phyloP scores from a whole-genome alignment of 1,140 invertebrate genomes.

The Scaptomyza graminum region DNA sequence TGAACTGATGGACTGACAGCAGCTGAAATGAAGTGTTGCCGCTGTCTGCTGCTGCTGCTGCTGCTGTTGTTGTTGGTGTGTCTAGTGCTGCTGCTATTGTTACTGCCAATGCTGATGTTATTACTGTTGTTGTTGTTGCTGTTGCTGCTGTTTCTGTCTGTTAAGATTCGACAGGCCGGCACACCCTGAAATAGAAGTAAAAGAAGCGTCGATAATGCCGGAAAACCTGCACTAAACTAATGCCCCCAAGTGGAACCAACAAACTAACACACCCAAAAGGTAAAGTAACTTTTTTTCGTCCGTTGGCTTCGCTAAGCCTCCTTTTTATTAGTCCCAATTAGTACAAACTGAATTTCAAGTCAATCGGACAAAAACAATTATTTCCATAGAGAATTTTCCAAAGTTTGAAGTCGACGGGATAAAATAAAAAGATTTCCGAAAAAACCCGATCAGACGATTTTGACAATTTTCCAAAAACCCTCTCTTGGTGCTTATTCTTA shows the following conservation, averaged over 20 bases:
- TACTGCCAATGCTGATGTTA: conserved; percentile 4
- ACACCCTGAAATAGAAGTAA: conserved; percentile 49
- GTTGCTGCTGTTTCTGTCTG: conserved; percentile 13
- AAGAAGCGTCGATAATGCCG: conserved; percentile 17
- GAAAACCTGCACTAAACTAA: conserved; percentile 8
- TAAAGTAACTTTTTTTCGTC: background rate
- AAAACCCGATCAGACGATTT: no score
- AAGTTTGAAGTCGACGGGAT: no score
- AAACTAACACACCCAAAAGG: background rate
- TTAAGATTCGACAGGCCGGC: conserved; percentile 56
- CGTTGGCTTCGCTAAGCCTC: no score
- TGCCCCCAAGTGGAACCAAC: conserved; percentile 28
- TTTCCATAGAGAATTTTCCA: no score
- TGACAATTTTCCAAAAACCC: no score
- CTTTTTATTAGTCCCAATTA: no score
- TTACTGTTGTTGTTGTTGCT: background rate
- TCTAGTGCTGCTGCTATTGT: background rate
- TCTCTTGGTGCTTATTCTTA: no score
- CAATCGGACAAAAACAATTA: no score
- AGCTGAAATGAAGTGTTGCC: conserved; percentile 25
- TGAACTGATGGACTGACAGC: conserved; percentile 38
- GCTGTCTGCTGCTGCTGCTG: background rate
- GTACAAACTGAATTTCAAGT: no score
- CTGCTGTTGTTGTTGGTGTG: background rate
- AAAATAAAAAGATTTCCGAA: no score